Conservation (phyloP, 2,888 invertebrate genomes). For the Drosophila mercatorum region DNA sequence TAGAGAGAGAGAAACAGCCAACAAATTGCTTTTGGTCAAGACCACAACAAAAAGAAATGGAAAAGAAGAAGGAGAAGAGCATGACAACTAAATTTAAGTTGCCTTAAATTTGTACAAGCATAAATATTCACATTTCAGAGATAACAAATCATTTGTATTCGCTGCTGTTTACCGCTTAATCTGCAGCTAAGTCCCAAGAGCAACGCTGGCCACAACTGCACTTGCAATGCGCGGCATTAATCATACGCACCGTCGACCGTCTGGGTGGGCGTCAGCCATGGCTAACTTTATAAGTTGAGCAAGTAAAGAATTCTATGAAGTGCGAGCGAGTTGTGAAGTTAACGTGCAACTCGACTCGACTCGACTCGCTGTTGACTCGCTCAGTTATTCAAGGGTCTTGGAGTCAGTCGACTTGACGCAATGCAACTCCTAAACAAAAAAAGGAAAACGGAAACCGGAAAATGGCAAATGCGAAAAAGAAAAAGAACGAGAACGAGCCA, state of each 20-base stretch:
- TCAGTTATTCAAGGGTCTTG: conserved; percentile 58
- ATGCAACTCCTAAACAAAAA: conserved; percentile 26
- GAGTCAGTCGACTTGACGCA: conserved; percentile 17
- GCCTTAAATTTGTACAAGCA: not conserved
- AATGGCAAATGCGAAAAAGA: conserved; percentile 19
- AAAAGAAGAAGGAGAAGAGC: not conserved
- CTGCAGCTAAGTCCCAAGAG: conserved; percentile 15
- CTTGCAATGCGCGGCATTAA: conserved; percentile 54
- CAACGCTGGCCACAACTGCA: conserved; percentile 41
- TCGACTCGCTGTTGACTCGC: conserved; percentile 6
- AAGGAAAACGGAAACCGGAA: conserved; percentile 24
- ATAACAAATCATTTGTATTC: conserved; percentile 9
- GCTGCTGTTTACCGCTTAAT: not conserved
- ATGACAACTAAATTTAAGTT: not conserved
- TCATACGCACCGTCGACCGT: conserved; percentile 62
- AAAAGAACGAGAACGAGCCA: not conserved
- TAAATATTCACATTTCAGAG: conserved; percentile 3
- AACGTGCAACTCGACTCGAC: conserved; percentile 33
- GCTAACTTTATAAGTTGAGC: conserved; percentile 61
- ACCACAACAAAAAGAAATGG: conserved; percentile 16
- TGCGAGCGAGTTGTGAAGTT: conserved; percentile 54
- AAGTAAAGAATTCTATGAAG: conserved; percentile 66
- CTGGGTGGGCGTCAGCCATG: conserved; percentile 14
- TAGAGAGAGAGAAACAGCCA: not conserved
- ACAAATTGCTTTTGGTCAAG: conserved; percentile 53